These are phyloP conservation scores for Eucidaris tribuloides DNA, from an alignment of 35 echinoderm and acorn worm genomes.

Conservation along the genomic window DNA sequence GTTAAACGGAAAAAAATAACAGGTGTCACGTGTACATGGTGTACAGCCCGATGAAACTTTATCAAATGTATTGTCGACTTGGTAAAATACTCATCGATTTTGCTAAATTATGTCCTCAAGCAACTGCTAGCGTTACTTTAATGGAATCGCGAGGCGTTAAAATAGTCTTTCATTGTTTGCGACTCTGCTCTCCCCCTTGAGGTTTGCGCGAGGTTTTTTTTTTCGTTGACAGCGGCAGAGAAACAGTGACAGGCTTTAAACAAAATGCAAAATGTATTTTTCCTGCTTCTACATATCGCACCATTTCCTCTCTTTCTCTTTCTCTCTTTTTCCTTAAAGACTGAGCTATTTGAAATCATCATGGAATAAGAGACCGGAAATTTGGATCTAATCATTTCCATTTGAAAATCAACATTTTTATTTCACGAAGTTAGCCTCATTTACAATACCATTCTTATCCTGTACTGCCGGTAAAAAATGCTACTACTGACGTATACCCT, in stretches of 20 bases:
- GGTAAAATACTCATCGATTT: slow-evolving; percentile 41
- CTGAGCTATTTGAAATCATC: not conserved
- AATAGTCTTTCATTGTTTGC: slow-evolving; percentile 38
- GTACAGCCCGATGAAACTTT: no score
- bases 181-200: slow-evolving; percentile 12
- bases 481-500: no score
- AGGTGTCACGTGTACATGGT: no score
- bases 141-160: slow-evolving; percentile 31
- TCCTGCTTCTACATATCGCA: no score
- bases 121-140: slow-evolving; percentile 24
- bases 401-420: no score
- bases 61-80: slow-evolving; percentile 32
- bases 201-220: not conserved
- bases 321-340: not conserved
- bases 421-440: no score
- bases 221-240: slow-evolving; percentile 10
- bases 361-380: not conserved
- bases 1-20: no score
- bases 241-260: no score
- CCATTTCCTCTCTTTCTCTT: not conserved
- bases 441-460: no score
- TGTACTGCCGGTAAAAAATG: no score
- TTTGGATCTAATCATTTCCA: no score
- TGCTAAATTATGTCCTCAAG: slow-evolving; percentile 28
- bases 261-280: no score